Evolutionary conservation across 2,888 invertebrate genomes (phyloP).

Genomic region (Lasiommata megera): DNA sequence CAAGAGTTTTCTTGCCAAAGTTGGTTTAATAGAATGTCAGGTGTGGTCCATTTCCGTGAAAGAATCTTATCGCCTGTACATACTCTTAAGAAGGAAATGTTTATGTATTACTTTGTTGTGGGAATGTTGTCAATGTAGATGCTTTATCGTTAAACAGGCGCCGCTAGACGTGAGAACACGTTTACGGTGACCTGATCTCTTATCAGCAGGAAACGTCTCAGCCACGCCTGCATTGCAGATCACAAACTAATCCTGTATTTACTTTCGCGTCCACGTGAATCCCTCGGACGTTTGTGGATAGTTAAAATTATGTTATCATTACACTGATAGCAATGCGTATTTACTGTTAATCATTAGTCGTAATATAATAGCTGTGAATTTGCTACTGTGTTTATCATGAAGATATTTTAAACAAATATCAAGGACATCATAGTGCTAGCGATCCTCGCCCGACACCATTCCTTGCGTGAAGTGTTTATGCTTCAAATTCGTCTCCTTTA

Average conservation of each 20-base stretch:
- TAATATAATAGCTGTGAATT: not conserved
- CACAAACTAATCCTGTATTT: slow-evolving; percentile 51
- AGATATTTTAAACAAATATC: too few relatives aligned
- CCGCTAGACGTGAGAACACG: slow-evolving; percentile 53
- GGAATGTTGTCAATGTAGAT: not conserved
- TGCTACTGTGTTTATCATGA: too few relatives aligned
- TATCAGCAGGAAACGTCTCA: slow-evolving; percentile 70
- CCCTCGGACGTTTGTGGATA: not conserved
- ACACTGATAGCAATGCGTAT: not conserved
- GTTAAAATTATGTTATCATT: not conserved
- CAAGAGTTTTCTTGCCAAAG: not conserved
- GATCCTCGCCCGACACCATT: too few relatives aligned
- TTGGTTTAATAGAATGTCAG: not conserved
- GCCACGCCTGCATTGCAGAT: slow-evolving; percentile 63
- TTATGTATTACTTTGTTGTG: not conserved
- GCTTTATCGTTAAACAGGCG: slow-evolving; percentile 24
- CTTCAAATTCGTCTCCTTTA: too few relatives aligned
- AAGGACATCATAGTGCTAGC: too few relatives aligned
- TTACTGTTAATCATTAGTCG: not conserved
- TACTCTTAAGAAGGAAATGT: too few relatives aligned
- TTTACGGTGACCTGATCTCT: slow-evolving; percentile 53
- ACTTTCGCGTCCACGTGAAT: slow-evolving; percentile 40
- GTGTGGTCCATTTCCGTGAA: not conserved
- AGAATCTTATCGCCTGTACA: not conserved
- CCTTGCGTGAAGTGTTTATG: too few relatives aligned